Percentiles rank a stretch among this genome's conserved stretches.
Evolutionary conservation across 2,888 invertebrate genomes (phyloP).

Genomic region (Ennomos quercinarius): DNA sequence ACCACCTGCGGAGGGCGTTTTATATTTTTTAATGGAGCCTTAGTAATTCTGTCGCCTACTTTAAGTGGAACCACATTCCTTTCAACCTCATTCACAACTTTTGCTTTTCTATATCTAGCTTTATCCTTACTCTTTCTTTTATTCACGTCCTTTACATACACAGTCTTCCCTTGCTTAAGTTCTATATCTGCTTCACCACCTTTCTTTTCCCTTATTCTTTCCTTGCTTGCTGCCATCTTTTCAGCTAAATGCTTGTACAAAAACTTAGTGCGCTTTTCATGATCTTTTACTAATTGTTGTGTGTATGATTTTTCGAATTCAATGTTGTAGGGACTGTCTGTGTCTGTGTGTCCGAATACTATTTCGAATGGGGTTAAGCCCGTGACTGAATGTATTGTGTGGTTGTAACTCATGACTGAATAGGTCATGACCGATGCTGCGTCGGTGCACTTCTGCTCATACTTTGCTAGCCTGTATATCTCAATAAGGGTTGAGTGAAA

Average conservation of each 20-base stretch:
- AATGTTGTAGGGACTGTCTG: background rate
- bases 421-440: conserved; percentile 2
- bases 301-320: no score
- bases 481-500: conserved; percentile 6
- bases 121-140: background rate
- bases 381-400: background rate
- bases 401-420: background rate
- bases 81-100: background rate
- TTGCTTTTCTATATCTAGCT: background rate
- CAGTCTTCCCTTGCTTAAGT: background rate
- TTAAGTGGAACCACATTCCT: background rate
- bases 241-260: no score
- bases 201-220: no score
- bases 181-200: background rate
- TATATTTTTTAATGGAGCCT: background rate
- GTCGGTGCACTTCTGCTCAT: conserved; percentile 9
- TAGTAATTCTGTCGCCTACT: background rate
- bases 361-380: background rate
- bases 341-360: conserved; percentile 1
- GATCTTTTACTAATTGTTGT: no score
- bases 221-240: no score
- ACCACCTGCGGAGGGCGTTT: background rate
- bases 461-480: conserved; percentile 1
- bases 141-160: background rate
- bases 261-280: no score